Conservation (phyloP, 1,140 invertebrate species). For the Wasmannia auropunctata region DNA sequence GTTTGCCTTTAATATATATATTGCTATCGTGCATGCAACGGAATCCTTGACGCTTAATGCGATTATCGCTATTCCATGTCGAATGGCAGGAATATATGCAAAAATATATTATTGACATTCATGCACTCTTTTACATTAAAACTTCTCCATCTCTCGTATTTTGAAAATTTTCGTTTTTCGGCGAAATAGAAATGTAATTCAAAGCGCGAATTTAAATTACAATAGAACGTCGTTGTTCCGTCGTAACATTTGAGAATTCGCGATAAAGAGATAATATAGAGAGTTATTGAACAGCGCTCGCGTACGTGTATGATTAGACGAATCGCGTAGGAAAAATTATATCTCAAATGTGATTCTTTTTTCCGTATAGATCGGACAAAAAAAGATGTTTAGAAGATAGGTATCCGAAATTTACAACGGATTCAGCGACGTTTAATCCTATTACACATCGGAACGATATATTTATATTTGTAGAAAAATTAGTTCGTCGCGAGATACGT, state of each 20-base stretch:
- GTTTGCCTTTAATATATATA: slow-evolving; percentile 45
- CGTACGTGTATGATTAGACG: not conserved
- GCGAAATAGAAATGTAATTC: not conserved
- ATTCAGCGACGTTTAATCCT: not conserved
- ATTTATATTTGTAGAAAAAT: slow-evolving; percentile 13
- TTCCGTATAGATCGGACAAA: not conserved
- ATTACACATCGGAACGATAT: not conserved
- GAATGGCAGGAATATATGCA: not conserved
- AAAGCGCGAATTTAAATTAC: not conserved
- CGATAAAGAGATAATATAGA: not conserved
- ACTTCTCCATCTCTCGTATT: not conserved
- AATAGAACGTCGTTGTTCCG: not conserved
- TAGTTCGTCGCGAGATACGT: not conserved
- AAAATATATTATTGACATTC: slow-evolving; percentile 12
- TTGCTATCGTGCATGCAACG: slow-evolving; percentile 24
- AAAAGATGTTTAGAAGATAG: not conserved
- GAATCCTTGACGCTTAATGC: slow-evolving; percentile 32
- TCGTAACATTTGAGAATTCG: not conserved
- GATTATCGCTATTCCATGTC: slow-evolving; percentile 38
- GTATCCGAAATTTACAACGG: not conserved
- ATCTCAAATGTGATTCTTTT: not conserved
- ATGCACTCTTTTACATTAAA: not conserved
- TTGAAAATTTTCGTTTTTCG: not conserved
- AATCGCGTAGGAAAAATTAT: not conserved
- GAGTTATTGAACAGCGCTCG: not conserved